Base-by-base conservation (phyloP, 92 coral and sea anemone genomes). In the Virgularia gustaviana region DNA sequence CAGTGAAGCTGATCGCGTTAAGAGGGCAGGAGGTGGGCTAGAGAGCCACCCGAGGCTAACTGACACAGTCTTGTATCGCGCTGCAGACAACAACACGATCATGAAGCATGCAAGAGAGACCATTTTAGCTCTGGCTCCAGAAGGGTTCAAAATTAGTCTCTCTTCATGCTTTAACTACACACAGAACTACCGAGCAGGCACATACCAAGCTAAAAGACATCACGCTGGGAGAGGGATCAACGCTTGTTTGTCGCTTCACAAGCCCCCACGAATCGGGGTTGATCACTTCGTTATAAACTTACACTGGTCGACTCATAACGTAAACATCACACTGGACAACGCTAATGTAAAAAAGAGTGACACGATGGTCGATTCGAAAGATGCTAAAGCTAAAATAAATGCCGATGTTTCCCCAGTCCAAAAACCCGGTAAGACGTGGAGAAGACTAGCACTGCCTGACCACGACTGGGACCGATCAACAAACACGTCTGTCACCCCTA, bases 41-140 rank as follows among this genome's bases (percentile, higher is more conserved):
- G 87, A 83, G 66, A 63, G 80, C 49, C 89, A 84, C 39, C 89
- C 95, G 6, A 81, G 87, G 58, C 71, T 88, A 25, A 88, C 74
- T 0, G 85, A 78, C 9, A 71, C 82, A 8, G 81, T 86, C 1
- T 51, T 73, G 22, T 86, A 82, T 39, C 27, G 79, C 18, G 76
- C 81, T 13, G 75, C 70, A 13, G 84, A 86, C 78, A 86, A 35
- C 74, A 78, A 72, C 52, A 51, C 75, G 15, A 30, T 83, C 0
- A 77, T 83, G 83, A 42, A 25, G 32, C 39, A 43, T 15, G 83
- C 87, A 63, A 63, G 83, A 35, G 87, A 83, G 37, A 65, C 80
- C 13, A 24, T 83, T 0, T 35, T 83, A 2, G 87, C 85, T 44
- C 38, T 83, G 57, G 85, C 85, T 23, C 85, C 83, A 18, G 73